A percentile compares a stretch with the other conserved stretches of the same genome.
Evolutionary conservation across 1,140 invertebrate genomes (phyloP).

Genomic region (Ruditapes philippinarum): DNA sequence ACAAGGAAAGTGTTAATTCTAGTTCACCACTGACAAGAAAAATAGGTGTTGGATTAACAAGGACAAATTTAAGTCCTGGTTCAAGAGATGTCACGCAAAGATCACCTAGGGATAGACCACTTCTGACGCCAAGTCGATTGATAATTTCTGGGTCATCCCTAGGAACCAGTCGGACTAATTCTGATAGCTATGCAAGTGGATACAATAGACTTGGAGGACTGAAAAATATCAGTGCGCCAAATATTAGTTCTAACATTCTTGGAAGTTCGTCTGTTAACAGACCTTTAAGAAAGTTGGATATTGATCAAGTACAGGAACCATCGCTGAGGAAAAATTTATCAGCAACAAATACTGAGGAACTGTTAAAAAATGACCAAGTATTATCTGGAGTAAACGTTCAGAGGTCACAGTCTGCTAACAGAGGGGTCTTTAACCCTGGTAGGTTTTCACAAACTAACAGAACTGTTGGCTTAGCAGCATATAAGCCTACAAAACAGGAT

Average conservation of each 20-base stretch:
- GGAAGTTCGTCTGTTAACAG: no score
- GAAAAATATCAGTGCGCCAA: slow-evolving; percentile 27
- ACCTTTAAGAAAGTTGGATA: background rate
- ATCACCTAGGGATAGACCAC: background rate
- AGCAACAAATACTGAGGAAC: background rate
- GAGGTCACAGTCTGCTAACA: slow-evolving; percentile 29
- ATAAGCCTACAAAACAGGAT: background rate
- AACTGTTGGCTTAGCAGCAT: background rate
- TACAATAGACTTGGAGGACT: slow-evolving; percentile 19
- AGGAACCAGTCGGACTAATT: background rate
- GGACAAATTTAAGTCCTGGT: slow-evolving; percentile 43
- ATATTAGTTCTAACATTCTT: background rate
- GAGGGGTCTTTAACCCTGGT: background rate
- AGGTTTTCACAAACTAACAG: background rate
- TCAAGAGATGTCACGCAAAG: background rate
- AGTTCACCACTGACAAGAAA: background rate
- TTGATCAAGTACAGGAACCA: background rate
- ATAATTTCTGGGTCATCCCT: slow-evolving; percentile 46
- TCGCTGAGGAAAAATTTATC: slow-evolving; percentile 14
- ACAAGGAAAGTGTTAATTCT: background rate
- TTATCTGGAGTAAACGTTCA: slow-evolving; percentile 12
- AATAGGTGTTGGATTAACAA: slow-evolving; percentile 40
- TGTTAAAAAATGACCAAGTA: background rate
- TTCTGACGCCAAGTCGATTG: slow-evolving; percentile 19
- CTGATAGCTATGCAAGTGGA: slow-evolving; percentile 30